Evolutionary conservation across 1,140 invertebrate genomes (phyloP), one percentile per base, ranked within the genome.

Genomic region (Carposina sasakii): DNA sequence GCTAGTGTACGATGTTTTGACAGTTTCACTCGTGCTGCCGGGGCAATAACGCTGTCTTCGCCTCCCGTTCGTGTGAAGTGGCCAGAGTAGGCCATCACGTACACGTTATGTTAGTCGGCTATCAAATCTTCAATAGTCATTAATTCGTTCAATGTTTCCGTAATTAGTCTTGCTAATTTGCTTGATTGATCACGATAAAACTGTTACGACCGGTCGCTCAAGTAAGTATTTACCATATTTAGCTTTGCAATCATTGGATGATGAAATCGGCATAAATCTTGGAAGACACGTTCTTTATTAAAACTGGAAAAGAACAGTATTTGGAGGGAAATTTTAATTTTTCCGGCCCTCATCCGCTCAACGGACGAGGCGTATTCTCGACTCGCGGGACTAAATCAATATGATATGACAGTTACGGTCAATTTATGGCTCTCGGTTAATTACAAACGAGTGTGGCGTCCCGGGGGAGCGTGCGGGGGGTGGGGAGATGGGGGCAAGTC

Each of bases 341-440:
- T 60, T 60, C 53, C 49, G 39, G 44, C 42, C 44, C 52, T 51
- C 48, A 45, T n/a, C 40, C 48, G 46, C 46, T 46, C 43, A 67
- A 63, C 53, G 20, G 55, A 60, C 58, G 55, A 65, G 63, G 54
- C 60, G 60, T 43, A 57, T 15, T 21, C 33, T 20, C 37, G 48
- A 54, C 57, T 69, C 67, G 52, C 63, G 76, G 64, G 74, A 67
- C 77, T 81, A 81, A 81, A 81, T 81, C 77, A 77, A 81, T 81
- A 78, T 78, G 73, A 81, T 78, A 81, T 78, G 77, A 81, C 77
- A 81, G 77, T 78, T 78, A 76, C 63, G 74, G 75, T 81, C 77
- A 77, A 81, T 81, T 81, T 81, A 81, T 78, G 70, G 74, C 71
- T 67, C 66, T 70, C 63, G 59, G 75, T 81, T 81, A 81, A 81